Evolutionary conservation across 2,797 vertebrate genomes (phyloP).

Genomic region (Brotula barbata): DNA sequence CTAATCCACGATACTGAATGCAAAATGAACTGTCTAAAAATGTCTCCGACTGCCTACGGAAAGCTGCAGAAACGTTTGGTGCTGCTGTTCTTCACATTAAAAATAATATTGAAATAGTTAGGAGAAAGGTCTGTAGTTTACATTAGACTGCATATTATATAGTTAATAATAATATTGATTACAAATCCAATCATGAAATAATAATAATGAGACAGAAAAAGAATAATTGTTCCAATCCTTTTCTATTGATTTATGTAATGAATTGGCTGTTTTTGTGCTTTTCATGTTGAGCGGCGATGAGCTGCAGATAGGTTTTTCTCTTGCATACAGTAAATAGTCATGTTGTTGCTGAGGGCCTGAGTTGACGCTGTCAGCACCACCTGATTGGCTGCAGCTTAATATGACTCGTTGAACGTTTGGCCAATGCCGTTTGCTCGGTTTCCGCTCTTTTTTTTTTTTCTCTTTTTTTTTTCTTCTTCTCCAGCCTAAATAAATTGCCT

Average conservation of each 20-base stretch:
- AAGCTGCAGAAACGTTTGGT: slow-evolving; percentile 24
- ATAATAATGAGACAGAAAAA: neutral
- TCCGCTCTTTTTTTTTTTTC: slow-evolving; percentile 42
- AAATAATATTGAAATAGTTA: neutral
- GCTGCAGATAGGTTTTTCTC: slow-evolving; percentile 50
- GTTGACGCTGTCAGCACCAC: slow-evolving; percentile 57
- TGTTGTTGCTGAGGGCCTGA: slow-evolving; percentile 81
- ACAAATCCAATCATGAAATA: too few relatives aligned
- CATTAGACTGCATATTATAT: too few relatives aligned
- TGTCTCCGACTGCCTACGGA: slow-evolving; percentile 34
- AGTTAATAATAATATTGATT: too few relatives aligned
- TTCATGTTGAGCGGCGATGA: slow-evolving; percentile 31
- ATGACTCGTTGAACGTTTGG: slow-evolving; percentile 64
- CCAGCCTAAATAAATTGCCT: slow-evolving; percentile 78
- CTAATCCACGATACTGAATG: slow-evolving; percentile 68
- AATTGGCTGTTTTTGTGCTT: slow-evolving; percentile 1
- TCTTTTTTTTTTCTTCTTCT: slow-evolving; percentile 3
- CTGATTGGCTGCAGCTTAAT: slow-evolving; percentile 69
- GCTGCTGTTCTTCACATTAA: slow-evolving; percentile 25
- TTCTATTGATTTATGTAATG: neutral
- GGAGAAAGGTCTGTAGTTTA: too few relatives aligned
- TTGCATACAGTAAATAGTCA: slow-evolving; percentile 70
- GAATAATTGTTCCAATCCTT: neutral
- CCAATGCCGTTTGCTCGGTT: slow-evolving; percentile 65
- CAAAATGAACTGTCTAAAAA: slow-evolving; percentile 56